Conservation (phyloP, 1,140 invertebrate genomes). For the Lycorma delicatula region DNA sequence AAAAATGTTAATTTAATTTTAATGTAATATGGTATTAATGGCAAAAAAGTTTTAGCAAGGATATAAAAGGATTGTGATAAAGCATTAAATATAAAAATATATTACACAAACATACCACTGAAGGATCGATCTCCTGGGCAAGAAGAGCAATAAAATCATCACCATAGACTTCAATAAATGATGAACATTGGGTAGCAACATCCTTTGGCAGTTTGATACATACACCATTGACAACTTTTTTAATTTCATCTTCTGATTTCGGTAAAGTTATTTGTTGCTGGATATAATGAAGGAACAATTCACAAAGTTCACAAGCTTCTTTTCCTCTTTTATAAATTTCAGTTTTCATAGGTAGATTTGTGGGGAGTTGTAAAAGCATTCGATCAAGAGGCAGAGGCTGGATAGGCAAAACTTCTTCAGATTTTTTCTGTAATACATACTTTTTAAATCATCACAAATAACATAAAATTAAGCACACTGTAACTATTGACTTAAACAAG, state of each 20-base stretch:
- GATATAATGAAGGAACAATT: slow-evolving; percentile 71
- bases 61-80: slow-evolving; percentile 36
- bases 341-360: slow-evolving; percentile 54
- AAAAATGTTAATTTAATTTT: too few relatives aligned
- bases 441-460: too few relatives aligned
- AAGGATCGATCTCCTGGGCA: slow-evolving; percentile 72
- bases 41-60: background rate
- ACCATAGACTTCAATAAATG: slow-evolving; percentile 68
- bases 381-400: background rate
- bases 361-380: background rate
- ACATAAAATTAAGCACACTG: too few relatives aligned
- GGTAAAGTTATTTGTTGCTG: slow-evolving; percentile 57
- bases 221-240: slow-evolving; percentile 51
- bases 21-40: too few relatives aligned
- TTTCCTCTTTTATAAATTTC: slow-evolving; percentile 40
- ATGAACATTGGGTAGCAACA: slow-evolving; percentile 55
- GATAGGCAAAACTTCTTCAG: background rate
- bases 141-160: slow-evolving; percentile 65
- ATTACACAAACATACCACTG: slow-evolving; percentile 41
- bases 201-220: slow-evolving; percentile 57
- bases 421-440: too few relatives aligned
- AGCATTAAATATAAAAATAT: too few relatives aligned
- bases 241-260: slow-evolving; percentile 54
- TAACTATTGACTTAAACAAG: too few relatives aligned
- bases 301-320: slow-evolving; percentile 63